Conservation (phyloP, 2,888 invertebrate genomes). For the Calliopum simillimum region DNA sequence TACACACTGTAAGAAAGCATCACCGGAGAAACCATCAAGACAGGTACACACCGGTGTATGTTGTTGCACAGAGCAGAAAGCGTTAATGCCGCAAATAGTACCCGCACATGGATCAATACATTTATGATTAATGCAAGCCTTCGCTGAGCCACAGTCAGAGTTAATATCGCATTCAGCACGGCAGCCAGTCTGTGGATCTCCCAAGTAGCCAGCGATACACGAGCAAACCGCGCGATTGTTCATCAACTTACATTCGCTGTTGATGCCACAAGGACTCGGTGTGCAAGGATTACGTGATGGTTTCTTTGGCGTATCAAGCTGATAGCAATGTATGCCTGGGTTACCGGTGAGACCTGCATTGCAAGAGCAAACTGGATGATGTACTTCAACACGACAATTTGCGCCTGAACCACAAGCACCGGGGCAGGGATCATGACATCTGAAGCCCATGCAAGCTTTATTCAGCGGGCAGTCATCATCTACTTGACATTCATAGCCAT, state of each 20-base stretch:
- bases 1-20: slow-evolving; percentile 82
- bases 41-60: slow-evolving; percentile 88
- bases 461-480: slow-evolving; percentile 81
- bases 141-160: slow-evolving; percentile 80
- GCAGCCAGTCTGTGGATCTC: slow-evolving; percentile 83
- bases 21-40: slow-evolving; percentile 81
- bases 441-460: slow-evolving; percentile 83
- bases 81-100: slow-evolving; percentile 83
- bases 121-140: slow-evolving; percentile 81
- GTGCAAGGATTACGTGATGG: slow-evolving; percentile 76
- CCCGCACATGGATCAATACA: slow-evolving; percentile 81
- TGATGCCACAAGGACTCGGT: slow-evolving; percentile 81
- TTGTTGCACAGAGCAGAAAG: slow-evolving; percentile 81
- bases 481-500: slow-evolving; percentile 82
- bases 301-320: slow-evolving; percentile 68
- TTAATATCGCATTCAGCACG: slow-evolving; percentile 85
- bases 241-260: slow-evolving; percentile 81
- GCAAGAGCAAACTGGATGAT: slow-evolving; percentile 85
- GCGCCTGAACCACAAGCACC: slow-evolving; percentile 84
- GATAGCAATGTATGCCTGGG: slow-evolving; percentile 80
- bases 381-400: slow-evolving; percentile 79
- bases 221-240: slow-evolving; percentile 80
- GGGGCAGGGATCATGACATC: slow-evolving; percentile 85
- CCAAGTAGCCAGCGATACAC: slow-evolving; percentile 80
- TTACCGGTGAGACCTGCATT: slow-evolving; percentile 80